Evolutionary conservation across 2,113 vertebrate genomes (phyloP).

Genomic region (Chamaetylas fuelleborni): DNA sequence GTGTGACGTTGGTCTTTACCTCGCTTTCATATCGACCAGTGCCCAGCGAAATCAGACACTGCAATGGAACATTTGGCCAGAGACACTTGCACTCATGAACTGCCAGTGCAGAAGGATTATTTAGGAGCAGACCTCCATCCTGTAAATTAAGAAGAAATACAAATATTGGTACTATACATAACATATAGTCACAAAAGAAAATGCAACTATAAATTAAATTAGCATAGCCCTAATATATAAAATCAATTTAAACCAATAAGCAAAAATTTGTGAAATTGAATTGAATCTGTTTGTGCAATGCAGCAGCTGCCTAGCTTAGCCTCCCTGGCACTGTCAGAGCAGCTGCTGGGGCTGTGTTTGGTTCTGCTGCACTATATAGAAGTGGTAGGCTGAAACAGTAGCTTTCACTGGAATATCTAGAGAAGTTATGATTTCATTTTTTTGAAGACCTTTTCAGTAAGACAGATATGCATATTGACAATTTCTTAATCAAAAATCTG

Average conservation of each 20-base stretch:
- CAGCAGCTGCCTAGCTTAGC: background rate
- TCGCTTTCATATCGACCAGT: constrained; percentile 85
- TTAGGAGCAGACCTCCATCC: constrained; percentile 95
- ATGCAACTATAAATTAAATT: background rate
- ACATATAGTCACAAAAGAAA: background rate
- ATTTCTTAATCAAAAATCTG: background rate
- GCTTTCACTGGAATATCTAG: background rate
- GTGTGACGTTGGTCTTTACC: constrained; percentile 75
- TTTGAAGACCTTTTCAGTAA: background rate
- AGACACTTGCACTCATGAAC: constrained; percentile 92
- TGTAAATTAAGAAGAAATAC: constrained; percentile 54
- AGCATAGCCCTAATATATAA: background rate
- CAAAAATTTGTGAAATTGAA: background rate
- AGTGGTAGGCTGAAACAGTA: background rate
- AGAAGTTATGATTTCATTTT: background rate
- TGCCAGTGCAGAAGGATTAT: constrained; percentile 92
- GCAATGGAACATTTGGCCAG: constrained; percentile 88
- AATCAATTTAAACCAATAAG: background rate
- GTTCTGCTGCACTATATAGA: background rate
- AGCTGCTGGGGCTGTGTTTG: background rate
- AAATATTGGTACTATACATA: background rate
- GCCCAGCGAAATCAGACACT: constrained; percentile 91
- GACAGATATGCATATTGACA: accelerated
- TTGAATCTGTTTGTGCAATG: background rate
- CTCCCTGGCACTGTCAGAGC: background rate